Evolutionary conservation across 2,797 vertebrate genomes (phyloP).

Genomic region (Babyrousa celebensis): DNA sequence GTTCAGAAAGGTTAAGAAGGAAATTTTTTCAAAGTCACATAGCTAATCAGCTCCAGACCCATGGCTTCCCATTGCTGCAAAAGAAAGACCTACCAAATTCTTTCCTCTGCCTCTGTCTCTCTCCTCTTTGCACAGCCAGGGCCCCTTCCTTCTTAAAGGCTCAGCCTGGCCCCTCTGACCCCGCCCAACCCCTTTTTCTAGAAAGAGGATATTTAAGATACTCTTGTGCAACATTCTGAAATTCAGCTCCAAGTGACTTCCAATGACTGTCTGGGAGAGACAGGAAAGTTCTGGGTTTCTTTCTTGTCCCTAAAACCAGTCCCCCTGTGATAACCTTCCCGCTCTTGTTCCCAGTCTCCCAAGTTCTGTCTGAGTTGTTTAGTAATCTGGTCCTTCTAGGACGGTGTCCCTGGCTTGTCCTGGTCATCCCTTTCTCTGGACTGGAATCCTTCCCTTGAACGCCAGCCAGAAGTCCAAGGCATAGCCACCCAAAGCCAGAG

Average conservation of each 20-base stretch:
- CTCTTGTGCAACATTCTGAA: neutral
- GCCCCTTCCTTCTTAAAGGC: neutral
- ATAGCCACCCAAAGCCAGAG: neutral
- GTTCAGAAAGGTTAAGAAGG: conserved; percentile 19
- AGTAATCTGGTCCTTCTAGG: neutral
- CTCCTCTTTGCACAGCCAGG: neutral
- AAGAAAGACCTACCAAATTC: neutral
- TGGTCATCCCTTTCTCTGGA: neutral
- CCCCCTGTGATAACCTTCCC: neutral
- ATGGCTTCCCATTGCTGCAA: neutral
- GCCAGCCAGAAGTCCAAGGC: neutral
- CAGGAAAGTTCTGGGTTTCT: neutral
- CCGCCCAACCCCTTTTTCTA: neutral
- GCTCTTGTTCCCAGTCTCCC: neutral
- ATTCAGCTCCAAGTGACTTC: neutral
- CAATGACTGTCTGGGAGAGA: neutral
- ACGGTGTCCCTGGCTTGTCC: neutral
- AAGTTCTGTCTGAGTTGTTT: neutral
- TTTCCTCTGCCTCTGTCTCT: neutral
- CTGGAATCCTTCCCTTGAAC: neutral
- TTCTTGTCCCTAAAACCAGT: neutral
- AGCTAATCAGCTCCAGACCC: neutral
- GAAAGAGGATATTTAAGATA: neutral
- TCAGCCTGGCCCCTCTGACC: neutral
- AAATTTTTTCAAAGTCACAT: conserved; percentile 14